Base-by-base conservation (phyloP, 2,888 invertebrate species). In the Willowsia nigromaculata region DNA sequence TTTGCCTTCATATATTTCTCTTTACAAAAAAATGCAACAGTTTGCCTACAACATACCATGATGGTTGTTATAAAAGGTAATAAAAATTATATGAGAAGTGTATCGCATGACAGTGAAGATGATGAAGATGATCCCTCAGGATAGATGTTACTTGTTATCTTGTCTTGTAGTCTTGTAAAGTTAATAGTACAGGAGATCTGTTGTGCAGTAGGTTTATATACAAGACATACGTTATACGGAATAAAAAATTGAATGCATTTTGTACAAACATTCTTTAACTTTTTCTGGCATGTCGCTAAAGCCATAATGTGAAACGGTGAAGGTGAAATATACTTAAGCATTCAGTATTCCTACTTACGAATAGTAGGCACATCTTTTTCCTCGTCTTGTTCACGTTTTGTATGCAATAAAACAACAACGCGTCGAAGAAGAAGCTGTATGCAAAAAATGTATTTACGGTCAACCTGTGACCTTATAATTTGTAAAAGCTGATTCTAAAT, bases 381-480 rank as follows among this genome's bases (percentile, higher is more conserved):
- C 53, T 53, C 43, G 56, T 84, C 50, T 84, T 62, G 50, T 85
- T 76, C 85, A 85, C 78, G 85, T 68, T 71, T 85, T 71, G 11
- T 37, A 33, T 85, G 62, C 50, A 25, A 47, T 62, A 18, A 40
- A 71, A 71, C 71, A 65, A 65, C n/a, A 68, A 18, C 37, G 65
- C 71, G 53, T 53, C 56, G 18, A 74, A 43, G n/a, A 40, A 25
- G 27, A 30, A 62, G 37, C n/a, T 15, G 15, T n/a, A 80, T 43
- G 62, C n/a, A 7, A 62, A 30, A 27, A 47, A 76, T 50, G n/a
- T 33, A 53, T 86, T 86, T 74, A 86, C 68, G 56, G 81, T 30
- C 80, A 81, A 80, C 86, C 81, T 68, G 65, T 68, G 86, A 86
- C 86, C 86, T 86, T 86, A 86, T 65, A 80, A 43, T 37, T 80